Percentiles rank a stretch among this genome's conserved stretches.
These are phyloP conservation scores for Gila orcuttii DNA, from an alignment of 2,113 vertebrate species.

Conservation along the genomic window DNA sequence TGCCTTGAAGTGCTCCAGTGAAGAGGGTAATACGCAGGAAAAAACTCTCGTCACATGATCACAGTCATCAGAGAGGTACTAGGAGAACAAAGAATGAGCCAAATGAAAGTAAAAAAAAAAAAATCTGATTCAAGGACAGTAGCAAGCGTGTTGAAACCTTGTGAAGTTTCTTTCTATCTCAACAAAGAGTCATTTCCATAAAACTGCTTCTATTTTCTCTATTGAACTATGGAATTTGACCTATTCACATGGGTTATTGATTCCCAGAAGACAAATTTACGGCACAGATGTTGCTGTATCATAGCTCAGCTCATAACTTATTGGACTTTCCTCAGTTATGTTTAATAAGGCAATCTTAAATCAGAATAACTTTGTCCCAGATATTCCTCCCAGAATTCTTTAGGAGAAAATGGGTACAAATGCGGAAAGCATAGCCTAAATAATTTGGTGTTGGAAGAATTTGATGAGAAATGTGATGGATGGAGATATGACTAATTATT, in stretches of 20 bases:
- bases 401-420: not conserved
- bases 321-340: not conserved
- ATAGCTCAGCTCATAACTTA: not conserved
- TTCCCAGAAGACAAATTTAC: not conserved
- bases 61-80: slow-evolving; percentile 54
- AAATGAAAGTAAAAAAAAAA: not conserved
- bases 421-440: not conserved
- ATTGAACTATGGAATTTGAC: not conserved
- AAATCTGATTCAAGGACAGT: slow-evolving; percentile 39
- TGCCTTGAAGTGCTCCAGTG: slow-evolving; percentile 62
- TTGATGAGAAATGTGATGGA: too few relatives aligned
- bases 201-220: not conserved
- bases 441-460: too few relatives aligned
- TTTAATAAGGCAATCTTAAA: not conserved
- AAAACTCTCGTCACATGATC: slow-evolving; percentile 55
- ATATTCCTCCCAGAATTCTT: not conserved
- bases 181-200: not conserved
- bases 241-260: not conserved
- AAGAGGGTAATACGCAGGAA: slow-evolving; percentile 61
- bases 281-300: not conserved
- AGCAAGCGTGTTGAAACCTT: not conserved
- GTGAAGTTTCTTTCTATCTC: not conserved
- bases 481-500: too few relatives aligned
- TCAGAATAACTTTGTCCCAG: not conserved
- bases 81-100: slow-evolving; percentile 35